phyloP scores from a whole-genome alignment of 2,797 vertebrate genomes.

The Simalia tracyae region DNA sequence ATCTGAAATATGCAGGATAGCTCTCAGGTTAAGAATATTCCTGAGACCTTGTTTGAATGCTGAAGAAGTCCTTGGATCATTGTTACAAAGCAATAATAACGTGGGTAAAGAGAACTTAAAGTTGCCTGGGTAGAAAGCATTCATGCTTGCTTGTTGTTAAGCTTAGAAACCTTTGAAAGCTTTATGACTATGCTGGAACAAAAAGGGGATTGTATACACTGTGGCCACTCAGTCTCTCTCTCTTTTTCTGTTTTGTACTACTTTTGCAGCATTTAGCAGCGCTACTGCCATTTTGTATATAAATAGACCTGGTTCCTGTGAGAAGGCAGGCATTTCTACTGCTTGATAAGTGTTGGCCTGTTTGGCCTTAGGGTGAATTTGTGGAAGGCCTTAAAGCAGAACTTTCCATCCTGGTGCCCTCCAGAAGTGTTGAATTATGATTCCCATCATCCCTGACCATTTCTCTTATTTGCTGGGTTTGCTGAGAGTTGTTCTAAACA shows the following conservation, averaged over 20 bases:
- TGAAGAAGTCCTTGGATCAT: neutral
- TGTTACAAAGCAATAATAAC: neutral
- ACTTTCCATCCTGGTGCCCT: neutral
- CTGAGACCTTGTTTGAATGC: neutral
- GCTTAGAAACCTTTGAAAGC: neutral
- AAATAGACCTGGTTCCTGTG: neutral
- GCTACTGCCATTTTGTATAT: neutral
- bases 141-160: neutral
- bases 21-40: neutral
- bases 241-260: neutral
- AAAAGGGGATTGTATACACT: neutral
- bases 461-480: neutral
- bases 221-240: neutral
- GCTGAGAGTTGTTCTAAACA: neutral
- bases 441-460: neutral
- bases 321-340: neutral
- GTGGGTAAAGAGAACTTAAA: neutral
- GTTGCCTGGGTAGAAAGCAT: neutral
- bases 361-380: neutral
- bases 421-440: neutral
- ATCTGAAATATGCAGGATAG: neutral
- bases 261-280: neutral
- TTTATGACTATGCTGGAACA: neutral
- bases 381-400: neutral
- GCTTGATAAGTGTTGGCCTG: neutral